phyloP scores from a whole-genome alignment of 1,140 invertebrate genomes.

The Aradophagus sp. region DNA sequence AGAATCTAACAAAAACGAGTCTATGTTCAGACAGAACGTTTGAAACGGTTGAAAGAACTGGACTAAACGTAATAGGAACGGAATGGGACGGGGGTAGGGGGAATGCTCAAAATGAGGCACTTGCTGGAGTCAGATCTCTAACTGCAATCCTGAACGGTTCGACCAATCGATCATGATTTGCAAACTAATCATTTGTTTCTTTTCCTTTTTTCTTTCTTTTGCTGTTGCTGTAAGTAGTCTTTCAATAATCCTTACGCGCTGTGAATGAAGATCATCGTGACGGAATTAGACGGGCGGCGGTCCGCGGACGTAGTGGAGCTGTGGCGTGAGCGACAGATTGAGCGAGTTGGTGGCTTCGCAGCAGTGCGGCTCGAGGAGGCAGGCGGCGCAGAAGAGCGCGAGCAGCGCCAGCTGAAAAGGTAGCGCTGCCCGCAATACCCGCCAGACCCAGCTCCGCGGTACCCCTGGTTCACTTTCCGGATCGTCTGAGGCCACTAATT shows the following conservation, averaged over 20 bases:
- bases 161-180: constrained; percentile 30
- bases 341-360: constrained; percentile 90
- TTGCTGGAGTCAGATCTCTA: constrained; percentile 8
- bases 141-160: constrained; percentile 3
- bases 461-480: constrained; percentile 74
- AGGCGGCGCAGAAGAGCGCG: constrained; percentile 86
- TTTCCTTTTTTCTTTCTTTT: no score
- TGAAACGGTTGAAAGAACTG: constrained; percentile 25
- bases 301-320: constrained; percentile 88
- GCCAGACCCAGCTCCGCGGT: constrained; percentile 80
- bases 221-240: no score
- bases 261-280: no score
- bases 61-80: constrained; percentile 46
- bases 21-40: constrained; percentile 38
- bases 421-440: constrained; percentile 84
- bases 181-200: constrained; percentile 16
- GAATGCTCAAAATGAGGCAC: constrained; percentile 16
- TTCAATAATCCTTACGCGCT: no score
- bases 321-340: constrained; percentile 86
- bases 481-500: constrained; percentile 60
- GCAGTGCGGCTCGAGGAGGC: constrained; percentile 87
- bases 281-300: constrained; percentile 90
- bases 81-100: constrained; percentile 19
- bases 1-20: constrained; percentile 32
- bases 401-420: constrained; percentile 89